Conservation (phyloP, 2,113 vertebrate genomes). For the Aegotheles bennettii region DNA sequence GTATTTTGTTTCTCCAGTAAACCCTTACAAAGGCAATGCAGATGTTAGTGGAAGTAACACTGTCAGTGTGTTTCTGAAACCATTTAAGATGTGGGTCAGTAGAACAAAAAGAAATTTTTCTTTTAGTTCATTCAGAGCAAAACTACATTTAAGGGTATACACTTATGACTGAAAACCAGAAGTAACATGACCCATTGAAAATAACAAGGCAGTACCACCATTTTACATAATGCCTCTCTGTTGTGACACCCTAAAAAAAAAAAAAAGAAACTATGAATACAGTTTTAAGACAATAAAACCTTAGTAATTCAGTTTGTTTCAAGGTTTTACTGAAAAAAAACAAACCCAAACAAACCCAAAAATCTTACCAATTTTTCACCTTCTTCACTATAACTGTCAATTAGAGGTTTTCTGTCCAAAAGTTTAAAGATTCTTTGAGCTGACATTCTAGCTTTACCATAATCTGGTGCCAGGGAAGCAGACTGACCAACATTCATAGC, state of each 20-base stretch:
- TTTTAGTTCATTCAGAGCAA: neutral
- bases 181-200: neutral
- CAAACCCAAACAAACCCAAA: too few relatives aligned
- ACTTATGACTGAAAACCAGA: neutral
- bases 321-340: neutral
- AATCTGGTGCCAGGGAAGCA: conserved; percentile 63
- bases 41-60: neutral
- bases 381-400: conserved; percentile 66
- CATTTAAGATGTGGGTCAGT: neutral
- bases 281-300: neutral
- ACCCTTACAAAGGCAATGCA: neutral
- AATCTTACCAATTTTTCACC: conserved; percentile 63
- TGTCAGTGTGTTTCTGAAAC: neutral
- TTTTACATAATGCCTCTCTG: neutral
- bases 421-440: conserved; percentile 64
- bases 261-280: neutral
- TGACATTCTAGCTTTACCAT: conserved; percentile 57
- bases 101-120: neutral
- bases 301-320: neutral
- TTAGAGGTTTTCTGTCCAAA: conserved; percentile 57
- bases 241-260: neutral
- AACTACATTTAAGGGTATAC: neutral
- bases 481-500: conserved; percentile 61
- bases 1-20: neutral
- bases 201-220: neutral